These are phyloP conservation scores for Hirtodrosophila confusa DNA, from an alignment of 2,888 invertebrate genomes.

Conservation along the genomic window DNA sequence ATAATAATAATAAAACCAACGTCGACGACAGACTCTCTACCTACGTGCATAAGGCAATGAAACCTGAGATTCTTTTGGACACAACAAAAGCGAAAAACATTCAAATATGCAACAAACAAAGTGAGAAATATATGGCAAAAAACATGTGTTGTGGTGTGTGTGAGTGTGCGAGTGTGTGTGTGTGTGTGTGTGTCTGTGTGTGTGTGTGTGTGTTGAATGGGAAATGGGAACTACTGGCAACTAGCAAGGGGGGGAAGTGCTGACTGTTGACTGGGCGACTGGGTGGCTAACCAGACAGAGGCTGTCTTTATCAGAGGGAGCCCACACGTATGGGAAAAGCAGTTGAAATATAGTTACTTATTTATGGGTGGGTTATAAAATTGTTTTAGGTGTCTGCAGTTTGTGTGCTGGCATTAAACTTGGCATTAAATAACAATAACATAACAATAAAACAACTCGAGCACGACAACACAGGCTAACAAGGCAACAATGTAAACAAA, in stretches of 20 bases:
- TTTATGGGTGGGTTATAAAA: slow-evolving; percentile 72
- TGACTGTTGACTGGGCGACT: slow-evolving; percentile 45
- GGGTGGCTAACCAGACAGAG: slow-evolving; percentile 54
- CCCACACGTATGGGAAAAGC: slow-evolving; percentile 55
- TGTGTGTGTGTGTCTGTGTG: slow-evolving; percentile 29
- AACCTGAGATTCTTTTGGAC: slow-evolving; percentile 72
- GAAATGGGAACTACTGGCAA: slow-evolving; percentile 31
- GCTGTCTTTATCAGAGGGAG: slow-evolving; percentile 51
- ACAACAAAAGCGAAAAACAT: slow-evolving; percentile 57
- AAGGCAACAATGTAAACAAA: slow-evolving; percentile 27
- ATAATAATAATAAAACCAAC: slow-evolving; percentile 23
- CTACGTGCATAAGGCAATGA: slow-evolving; percentile 70
- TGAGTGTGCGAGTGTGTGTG: slow-evolving; percentile 10
- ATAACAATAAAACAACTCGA: slow-evolving; percentile 67
- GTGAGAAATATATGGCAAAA: slow-evolving; percentile 38
- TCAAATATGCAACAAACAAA: slow-evolving; percentile 55
- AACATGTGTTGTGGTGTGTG: not conserved
- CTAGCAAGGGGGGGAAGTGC: slow-evolving; percentile 7
- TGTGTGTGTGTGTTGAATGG: slow-evolving; percentile 35
- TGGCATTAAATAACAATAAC: slow-evolving; percentile 79
- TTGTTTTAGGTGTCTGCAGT: slow-evolving; percentile 66
- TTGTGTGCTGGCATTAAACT: slow-evolving; percentile 68
- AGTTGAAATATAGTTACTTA: slow-evolving; percentile 44
- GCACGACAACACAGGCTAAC: slow-evolving; percentile 41
- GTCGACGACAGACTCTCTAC: slow-evolving; percentile 40